Evolutionary conservation across 64 coral and sea anemone species (phyloP).

Genomic region (Actinia equina): DNA sequence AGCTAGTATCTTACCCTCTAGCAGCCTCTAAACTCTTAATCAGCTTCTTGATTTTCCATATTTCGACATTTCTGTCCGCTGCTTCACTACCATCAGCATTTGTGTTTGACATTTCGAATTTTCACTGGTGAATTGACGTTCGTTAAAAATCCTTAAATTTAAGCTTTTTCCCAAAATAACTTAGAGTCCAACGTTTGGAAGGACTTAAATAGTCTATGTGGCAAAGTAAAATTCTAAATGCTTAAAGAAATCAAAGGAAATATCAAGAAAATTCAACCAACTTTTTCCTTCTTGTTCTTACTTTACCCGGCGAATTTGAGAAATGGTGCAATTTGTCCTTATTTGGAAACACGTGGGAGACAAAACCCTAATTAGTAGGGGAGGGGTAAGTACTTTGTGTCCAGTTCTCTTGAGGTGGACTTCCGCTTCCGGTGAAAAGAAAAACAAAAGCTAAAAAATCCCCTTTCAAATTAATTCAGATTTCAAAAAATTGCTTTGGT

Average conservation of each 20-base stretch:
- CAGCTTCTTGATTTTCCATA: constrained; percentile 99
- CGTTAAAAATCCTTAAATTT: background rate
- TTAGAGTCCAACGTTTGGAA: background rate
- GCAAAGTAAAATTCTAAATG: background rate
- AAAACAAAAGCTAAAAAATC: background rate
- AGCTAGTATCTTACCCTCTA: constrained; percentile 68
- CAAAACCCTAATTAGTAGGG: background rate
- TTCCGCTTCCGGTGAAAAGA: constrained; percentile 21
- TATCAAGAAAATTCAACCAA: background rate
- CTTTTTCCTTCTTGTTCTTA: background rate
- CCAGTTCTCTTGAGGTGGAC: background rate
- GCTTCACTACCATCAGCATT: constrained; percentile 78
- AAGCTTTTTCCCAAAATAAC: background rate
- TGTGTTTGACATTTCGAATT: constrained; percentile 12
- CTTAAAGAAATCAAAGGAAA: background rate
- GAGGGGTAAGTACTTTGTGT: background rate
- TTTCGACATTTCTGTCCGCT: constrained; percentile 98
- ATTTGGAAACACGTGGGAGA: constrained; percentile 76
- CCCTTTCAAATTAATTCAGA: background rate
- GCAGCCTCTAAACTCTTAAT: constrained; percentile 99
- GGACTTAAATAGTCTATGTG: background rate
- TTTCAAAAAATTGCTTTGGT: background rate
- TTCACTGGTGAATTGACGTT: background rate
- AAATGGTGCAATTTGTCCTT: constrained; percentile 82
- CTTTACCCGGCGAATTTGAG: constrained; percentile 17